phyloP scores from a whole-genome alignment of 35 echinoderm and acorn worm genomes.

The Stichopus chloronotus region DNA sequence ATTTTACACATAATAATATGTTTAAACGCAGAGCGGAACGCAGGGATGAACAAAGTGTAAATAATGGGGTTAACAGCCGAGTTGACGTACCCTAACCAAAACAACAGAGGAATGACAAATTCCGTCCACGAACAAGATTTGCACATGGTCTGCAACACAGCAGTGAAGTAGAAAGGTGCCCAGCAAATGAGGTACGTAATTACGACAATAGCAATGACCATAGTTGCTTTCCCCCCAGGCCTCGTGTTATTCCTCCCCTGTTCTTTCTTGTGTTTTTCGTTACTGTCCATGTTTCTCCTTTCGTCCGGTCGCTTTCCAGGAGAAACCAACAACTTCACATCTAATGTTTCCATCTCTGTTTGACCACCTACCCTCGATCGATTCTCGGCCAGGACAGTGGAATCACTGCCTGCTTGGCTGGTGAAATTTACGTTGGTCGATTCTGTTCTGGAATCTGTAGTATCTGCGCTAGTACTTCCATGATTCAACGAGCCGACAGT shows the following conservation, averaged over 20 bases:
- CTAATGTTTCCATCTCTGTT: no score
- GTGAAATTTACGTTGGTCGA: no score
- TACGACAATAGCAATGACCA: slow-evolving; percentile 74
- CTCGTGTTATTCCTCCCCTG: slow-evolving; percentile 43
- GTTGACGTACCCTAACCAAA: slow-evolving; percentile 86
- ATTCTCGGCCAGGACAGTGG: no score
- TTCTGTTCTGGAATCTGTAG: no score
- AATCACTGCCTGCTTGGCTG: no score
- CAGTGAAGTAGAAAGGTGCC: slow-evolving; percentile 80
- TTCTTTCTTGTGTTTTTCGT: neutral
- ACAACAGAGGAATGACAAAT: slow-evolving; percentile 65
- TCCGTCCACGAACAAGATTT: slow-evolving; percentile 43
- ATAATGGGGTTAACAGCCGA: slow-evolving; percentile 84
- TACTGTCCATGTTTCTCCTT: neutral
- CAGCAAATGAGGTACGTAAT: slow-evolving; percentile 82
- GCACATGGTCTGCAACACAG: slow-evolving; percentile 52
- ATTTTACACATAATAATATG: slow-evolving; percentile 68
- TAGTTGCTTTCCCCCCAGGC: slow-evolving; percentile 64
- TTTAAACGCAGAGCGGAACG: slow-evolving; percentile 84
- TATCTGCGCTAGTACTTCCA: no score
- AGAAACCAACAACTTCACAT: no score
- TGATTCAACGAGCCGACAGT: no score
- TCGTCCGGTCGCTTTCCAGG: no score
- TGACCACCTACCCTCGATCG: no score
- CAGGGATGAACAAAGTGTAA: slow-evolving; percentile 85